These are phyloP conservation scores for Geotrypetes seraphini DNA, from an alignment of 2,797 vertebrate genomes.

Conservation along the genomic window DNA sequence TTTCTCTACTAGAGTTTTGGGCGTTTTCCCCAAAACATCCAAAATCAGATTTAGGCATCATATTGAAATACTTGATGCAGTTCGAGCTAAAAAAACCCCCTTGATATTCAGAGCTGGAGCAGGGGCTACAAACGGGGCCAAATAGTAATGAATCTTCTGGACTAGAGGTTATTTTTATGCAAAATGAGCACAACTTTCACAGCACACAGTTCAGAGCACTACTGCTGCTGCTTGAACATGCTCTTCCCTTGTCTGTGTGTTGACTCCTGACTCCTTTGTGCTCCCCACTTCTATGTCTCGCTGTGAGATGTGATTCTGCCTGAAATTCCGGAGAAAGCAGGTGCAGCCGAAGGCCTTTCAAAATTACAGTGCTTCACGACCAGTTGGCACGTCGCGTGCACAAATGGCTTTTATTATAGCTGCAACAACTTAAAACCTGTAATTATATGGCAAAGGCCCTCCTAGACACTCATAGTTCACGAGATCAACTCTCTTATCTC, in stretches of 20 bases:
- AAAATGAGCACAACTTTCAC: too few relatives aligned
- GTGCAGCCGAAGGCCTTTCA: conserved; percentile 17
- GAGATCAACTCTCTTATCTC: conserved; percentile 27
- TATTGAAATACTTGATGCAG: too few relatives aligned
- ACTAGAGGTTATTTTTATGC: too few relatives aligned
- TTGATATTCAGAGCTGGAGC: too few relatives aligned
- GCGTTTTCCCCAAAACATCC: too few relatives aligned
- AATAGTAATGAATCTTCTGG: too few relatives aligned
- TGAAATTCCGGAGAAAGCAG: conserved; percentile 21
- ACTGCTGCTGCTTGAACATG: too few relatives aligned
- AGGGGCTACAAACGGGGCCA: too few relatives aligned
- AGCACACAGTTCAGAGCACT: too few relatives aligned
- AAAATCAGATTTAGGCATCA: too few relatives aligned
- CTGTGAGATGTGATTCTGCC: background rate
- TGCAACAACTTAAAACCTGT: conserved; percentile 13
- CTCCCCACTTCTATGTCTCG: background rate
- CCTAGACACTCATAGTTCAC: conserved; percentile 19
- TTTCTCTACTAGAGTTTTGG: too few relatives aligned
- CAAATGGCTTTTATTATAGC: conserved; percentile 18
- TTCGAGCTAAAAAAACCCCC: too few relatives aligned
- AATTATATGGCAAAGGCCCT: conserved; percentile 28
- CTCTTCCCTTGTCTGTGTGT: background rate
- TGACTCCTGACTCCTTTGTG: conserved; percentile 1
- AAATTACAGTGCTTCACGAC: conserved; percentile 28
- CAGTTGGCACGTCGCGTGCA: conserved; percentile 9